Conservation (phyloP, 2,888 invertebrate genomes). For the Xanthia togata region DNA sequence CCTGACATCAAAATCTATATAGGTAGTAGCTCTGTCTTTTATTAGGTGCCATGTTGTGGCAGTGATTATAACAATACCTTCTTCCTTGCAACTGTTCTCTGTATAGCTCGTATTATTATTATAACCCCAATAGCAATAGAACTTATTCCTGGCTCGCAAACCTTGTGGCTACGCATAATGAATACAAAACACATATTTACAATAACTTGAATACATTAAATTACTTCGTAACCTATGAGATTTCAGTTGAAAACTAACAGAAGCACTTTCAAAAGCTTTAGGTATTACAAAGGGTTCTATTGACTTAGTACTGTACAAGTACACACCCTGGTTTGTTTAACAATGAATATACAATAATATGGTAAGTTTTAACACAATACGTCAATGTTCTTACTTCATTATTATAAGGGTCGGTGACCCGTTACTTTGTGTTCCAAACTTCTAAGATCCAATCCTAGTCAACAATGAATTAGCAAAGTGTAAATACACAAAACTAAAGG, state of each 20-base stretch:
- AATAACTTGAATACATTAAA: conserved; percentile 26
- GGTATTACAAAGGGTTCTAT: conserved; percentile 32
- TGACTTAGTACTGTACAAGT: conserved; percentile 16
- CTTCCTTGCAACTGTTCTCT: not conserved
- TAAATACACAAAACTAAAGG: conserved; percentile 12
- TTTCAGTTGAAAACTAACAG: conserved; percentile 30
- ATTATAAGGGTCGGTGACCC: not conserved
- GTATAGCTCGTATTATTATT: not conserved
- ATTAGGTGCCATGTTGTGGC: not conserved
- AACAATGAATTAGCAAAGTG: conserved; percentile 20
- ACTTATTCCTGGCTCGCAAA: not conserved
- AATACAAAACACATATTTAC: conserved; percentile 22
- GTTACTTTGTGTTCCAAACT: not conserved
- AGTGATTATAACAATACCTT: conserved; percentile 1
- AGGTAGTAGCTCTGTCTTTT: no score
- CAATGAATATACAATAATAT: conserved; percentile 17
- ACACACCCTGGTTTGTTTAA: conserved; percentile 25
- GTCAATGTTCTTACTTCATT: conserved; percentile 27
- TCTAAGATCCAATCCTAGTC: not conserved
- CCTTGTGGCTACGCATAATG: conserved; percentile 7
- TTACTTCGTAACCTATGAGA: conserved; percentile 13
- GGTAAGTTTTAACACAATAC: conserved; percentile 29
- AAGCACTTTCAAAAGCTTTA: conserved; percentile 8
- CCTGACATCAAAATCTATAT: not conserved
- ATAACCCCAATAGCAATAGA: not conserved